Conservation (phyloP, 2,113 vertebrate species). For the Spilogale gracilis region DNA sequence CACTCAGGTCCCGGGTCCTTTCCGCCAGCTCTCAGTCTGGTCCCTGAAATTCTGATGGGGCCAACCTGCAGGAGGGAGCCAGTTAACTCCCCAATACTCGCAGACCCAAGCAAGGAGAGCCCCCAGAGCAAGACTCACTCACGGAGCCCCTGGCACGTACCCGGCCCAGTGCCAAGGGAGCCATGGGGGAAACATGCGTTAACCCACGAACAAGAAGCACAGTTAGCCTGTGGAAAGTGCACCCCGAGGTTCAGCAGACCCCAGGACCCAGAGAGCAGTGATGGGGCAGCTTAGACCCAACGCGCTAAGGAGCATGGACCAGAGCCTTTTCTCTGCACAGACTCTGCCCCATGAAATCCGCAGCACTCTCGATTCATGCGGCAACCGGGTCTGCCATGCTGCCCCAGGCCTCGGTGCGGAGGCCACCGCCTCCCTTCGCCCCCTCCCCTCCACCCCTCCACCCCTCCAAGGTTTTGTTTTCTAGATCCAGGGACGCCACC, state of each 20-base stretch:
- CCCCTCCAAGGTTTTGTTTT: not conserved
- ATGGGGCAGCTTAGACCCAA: not conserved
- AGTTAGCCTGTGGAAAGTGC: not conserved
- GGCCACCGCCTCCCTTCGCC: fast-evolving
- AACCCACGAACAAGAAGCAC: not conserved
- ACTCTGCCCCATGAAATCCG: not conserved
- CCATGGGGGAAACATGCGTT: not conserved
- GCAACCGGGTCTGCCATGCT: not conserved
- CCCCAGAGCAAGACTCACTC: not conserved
- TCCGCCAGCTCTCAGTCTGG: not conserved
- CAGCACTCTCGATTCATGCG: too few relatives aligned
- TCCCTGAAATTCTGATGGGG: not conserved
- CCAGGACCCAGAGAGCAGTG: not conserved
- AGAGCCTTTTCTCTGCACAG: fast-evolving
- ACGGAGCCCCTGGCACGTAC: too few relatives aligned
- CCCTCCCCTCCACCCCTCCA: too few relatives aligned
- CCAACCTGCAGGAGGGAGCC: not conserved
- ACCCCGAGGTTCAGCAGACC: fast-evolving
- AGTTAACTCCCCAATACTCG: not conserved
- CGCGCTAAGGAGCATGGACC: fast-evolving
- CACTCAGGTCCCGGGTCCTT: not conserved
- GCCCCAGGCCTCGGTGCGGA: fast-evolving
- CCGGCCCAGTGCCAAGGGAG: not conserved
- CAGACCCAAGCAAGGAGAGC: not conserved
- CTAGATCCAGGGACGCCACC: not conserved